Conservation (phyloP, 2,888 invertebrate species). For the Tolmerus cingulatus region DNA sequence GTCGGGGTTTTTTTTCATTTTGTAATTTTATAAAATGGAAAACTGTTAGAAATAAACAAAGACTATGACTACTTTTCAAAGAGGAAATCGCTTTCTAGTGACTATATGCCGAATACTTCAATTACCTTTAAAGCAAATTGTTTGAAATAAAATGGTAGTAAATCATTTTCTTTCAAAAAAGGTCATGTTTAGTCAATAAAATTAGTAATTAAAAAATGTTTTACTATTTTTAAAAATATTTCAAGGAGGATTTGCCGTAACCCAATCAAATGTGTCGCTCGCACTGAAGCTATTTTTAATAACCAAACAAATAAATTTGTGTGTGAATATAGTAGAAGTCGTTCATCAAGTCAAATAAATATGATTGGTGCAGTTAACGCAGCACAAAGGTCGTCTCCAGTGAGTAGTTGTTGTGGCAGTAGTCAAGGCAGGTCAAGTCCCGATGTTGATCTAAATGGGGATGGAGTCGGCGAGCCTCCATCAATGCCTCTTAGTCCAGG, state of each 20-base stretch:
- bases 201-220: neutral
- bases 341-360: slow-evolving; percentile 64
- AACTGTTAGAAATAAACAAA: too few species aligned
- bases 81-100: too few species aligned
- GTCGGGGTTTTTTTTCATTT: too few species aligned
- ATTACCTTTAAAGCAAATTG: too few species aligned
- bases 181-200: neutral
- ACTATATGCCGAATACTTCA: too few species aligned
- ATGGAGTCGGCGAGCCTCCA: slow-evolving; percentile 59
- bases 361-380: slow-evolving; percentile 63
- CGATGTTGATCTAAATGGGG: slow-evolving; percentile 58
- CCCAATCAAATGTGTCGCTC: neutral
- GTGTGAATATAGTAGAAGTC: slow-evolving; percentile 57
- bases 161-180: too few species aligned
- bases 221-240: neutral
- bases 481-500: slow-evolving; percentile 64
- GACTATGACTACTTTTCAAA: too few species aligned
- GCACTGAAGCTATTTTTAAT: neutral
- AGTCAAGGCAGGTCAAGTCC: slow-evolving; percentile 65
- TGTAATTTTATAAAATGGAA: too few species aligned
- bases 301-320: neutral
- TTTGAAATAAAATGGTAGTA: too few species aligned
- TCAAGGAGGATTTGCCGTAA: neutral
- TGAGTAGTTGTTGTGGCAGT: slow-evolving; percentile 66
- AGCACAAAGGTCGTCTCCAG: slow-evolving; percentile 64